phyloP scores from a whole-genome alignment of 2,113 vertebrate genomes.

The Sceloporus tristichus region DNA sequence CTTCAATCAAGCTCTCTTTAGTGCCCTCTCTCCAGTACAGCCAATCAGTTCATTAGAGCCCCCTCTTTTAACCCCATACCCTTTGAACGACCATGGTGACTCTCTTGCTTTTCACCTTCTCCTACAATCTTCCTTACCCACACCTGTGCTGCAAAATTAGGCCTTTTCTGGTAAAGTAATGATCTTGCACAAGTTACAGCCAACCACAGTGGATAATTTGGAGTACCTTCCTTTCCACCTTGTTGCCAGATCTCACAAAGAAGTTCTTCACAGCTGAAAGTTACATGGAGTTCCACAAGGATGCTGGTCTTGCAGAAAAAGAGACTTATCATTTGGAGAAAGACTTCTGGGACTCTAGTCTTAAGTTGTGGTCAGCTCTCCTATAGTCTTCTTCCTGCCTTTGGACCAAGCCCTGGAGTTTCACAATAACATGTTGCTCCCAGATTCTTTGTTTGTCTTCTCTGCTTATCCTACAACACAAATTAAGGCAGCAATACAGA shows the following conservation, averaged over 20 bases:
- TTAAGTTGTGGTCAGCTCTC: background rate
- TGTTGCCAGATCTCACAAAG: background rate
- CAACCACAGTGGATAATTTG: background rate
- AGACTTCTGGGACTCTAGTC: background rate
- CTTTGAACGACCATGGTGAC: background rate
- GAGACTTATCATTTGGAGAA: background rate
- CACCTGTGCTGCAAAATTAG: background rate
- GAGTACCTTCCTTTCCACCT: background rate
- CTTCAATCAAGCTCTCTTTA: constrained; percentile 27
- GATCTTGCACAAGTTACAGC: background rate
- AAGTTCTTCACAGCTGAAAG: background rate
- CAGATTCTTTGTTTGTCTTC: background rate
- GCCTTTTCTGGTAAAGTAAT: background rate
- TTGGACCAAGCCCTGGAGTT: constrained; percentile 24
- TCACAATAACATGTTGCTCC: background rate
- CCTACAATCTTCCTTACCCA: background rate
- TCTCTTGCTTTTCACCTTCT: constrained; percentile 2
- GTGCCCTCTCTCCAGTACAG: constrained; percentile 3
- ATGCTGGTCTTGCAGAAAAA: background rate
- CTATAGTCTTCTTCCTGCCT: background rate
- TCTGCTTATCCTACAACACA: background rate
- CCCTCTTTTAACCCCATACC: background rate
- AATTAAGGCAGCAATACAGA: background rate
- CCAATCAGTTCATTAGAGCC: background rate
- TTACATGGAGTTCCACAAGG: background rate